Conservation (phyloP, 2,113 vertebrate species). For the Galbula dea region DNA sequence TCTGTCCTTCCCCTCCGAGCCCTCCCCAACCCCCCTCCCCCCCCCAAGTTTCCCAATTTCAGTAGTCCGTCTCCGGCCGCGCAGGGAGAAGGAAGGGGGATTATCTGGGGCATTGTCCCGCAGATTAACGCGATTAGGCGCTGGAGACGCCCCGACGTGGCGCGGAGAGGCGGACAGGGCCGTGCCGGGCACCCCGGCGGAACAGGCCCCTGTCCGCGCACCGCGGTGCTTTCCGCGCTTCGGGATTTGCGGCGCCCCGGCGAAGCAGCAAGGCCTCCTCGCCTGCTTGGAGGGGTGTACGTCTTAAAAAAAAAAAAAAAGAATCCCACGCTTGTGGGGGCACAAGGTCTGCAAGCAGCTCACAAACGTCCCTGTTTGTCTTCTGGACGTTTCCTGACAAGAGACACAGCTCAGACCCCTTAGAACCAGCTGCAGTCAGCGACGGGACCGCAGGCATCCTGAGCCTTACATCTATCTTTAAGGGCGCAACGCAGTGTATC, state of each 20-base stretch:
- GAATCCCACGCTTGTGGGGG: neutral
- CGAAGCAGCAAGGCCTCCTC: neutral
- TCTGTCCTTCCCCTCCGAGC: too few relatives aligned
- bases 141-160: neutral
- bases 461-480: neutral
- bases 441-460: neutral
- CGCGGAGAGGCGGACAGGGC: neutral
- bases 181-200: neutral
- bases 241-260: neutral
- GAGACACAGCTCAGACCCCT: neutral
- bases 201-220: neutral
- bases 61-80: neutral
- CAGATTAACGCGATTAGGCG: neutral
- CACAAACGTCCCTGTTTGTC: conserved; percentile 6
- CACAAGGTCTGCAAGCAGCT: neutral
- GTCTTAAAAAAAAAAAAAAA: neutral
- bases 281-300: neutral
- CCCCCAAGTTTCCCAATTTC: neutral
- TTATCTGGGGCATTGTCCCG: conserved; percentile 4
- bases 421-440: neutral
- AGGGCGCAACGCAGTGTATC: neutral
- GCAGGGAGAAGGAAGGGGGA: neutral
- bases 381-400: conserved; percentile 16
- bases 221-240: neutral
- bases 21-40: too few relatives aligned